Base-by-base conservation (phyloP, 2,113 vertebrate genomes). In the Pao palembangensis region DNA sequence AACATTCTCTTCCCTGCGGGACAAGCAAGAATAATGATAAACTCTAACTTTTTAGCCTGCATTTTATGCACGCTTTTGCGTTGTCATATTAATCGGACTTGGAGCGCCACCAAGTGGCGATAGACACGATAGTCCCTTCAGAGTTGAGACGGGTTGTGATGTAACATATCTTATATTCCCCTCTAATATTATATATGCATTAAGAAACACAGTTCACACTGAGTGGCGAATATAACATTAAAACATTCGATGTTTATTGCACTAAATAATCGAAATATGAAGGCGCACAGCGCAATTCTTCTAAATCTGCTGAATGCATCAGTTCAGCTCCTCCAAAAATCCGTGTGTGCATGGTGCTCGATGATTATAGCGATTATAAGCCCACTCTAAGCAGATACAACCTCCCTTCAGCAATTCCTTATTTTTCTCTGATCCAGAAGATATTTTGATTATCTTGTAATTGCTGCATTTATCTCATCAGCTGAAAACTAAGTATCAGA, bases 91-190 rank as follows among this genome's bases (percentile, higher is more conserved):
- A 31, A 20, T 47, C 47, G 31, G 56, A 60, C 18, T 28, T 38
- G 50, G 59, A 59, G 78, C 84, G 61, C 81, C 87, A 71, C 81
- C 84, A 58, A 63, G 81, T 15, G 89, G 63, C 64, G 34, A 7
- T 65, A 79, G 46, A 19, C 17, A 17, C 31, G 50, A 38, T 11
- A 38, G 34, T 2, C 34, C 61, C 41, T 51, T 14, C 15, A n/a
- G n/a, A 41, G 31, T 12, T 31, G 20, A 53, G 12, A 16, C 23
- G 13, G 14, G 3, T 17, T 49, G 41, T 38, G 11, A 2, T 57
- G 43, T 42, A 20, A 3, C 4, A 51, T 47, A 18, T 0, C 8
- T 51, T 51, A 16, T 19, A 13, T n/a, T 15, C 15, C 3, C 43
- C 43, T 10, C 20, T 43, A 10, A 34, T 49, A 53, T 8, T 1